phyloP scores from a whole-genome alignment of 2,113 vertebrate genomes.

The Neopipo cinnamomea region DNA sequence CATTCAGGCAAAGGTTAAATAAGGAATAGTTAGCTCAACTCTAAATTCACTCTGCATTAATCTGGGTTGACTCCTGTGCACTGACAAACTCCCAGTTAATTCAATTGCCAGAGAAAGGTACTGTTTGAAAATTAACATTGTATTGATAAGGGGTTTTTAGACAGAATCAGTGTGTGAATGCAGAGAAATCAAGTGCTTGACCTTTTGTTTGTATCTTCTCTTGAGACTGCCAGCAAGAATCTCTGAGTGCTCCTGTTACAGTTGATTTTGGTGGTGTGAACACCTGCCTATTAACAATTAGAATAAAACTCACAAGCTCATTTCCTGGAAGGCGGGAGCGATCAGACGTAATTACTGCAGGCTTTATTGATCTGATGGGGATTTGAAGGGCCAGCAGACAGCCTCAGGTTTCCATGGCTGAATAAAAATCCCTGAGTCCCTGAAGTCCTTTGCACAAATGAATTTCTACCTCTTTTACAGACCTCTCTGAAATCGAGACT shows the following conservation, averaged over 20 bases:
- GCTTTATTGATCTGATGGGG: constrained; percentile 28
- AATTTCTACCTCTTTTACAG: constrained; percentile 22
- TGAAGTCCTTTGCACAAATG: neutral
- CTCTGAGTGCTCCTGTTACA: neutral
- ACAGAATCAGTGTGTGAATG: neutral
- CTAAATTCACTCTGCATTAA: neutral
- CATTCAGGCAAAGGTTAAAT: neutral
- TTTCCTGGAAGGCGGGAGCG: constrained; percentile 39
- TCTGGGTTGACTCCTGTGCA: neutral
- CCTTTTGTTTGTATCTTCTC: neutral
- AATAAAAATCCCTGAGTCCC: neutral
- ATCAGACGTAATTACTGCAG: neutral
- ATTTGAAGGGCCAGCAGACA: neutral
- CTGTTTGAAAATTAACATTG: neutral
- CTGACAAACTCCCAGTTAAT: neutral
- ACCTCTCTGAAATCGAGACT: neutral
- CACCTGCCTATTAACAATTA: constrained; percentile 19
- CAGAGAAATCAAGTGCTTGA: neutral
- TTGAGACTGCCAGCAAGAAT: neutral
- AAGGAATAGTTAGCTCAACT: neutral
- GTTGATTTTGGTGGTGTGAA: neutral
- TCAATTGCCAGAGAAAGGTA: neutral
- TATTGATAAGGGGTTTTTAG: neutral
- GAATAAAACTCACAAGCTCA: constrained; percentile 23
- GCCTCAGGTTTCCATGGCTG: neutral